Conservation (phyloP, 2,888 invertebrate genomes). For the Bursaphelenchus okinawaensis region DNA sequence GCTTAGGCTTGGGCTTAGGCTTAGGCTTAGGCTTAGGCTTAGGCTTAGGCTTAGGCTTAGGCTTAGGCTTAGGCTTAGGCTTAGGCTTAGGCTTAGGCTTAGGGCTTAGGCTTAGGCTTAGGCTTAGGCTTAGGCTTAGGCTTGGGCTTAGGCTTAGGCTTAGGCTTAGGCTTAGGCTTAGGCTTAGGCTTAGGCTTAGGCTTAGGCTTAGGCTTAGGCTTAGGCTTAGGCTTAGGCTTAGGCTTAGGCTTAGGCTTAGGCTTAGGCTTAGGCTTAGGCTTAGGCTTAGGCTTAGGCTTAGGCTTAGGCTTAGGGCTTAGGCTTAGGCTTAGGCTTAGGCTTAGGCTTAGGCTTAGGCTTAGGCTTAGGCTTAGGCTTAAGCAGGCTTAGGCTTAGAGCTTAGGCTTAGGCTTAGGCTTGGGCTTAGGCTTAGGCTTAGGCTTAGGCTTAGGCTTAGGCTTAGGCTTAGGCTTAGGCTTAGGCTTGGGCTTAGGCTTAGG, state of each 20-base stretch:
- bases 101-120: slow-evolving; percentile 33
- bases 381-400: slow-evolving; percentile 28
- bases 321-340: slow-evolving; percentile 31
- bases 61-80: slow-evolving; percentile 17
- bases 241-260: slow-evolving; percentile 26
- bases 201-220: slow-evolving; percentile 31
- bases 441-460: slow-evolving; percentile 24
- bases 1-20: slow-evolving; percentile 20
- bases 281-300: slow-evolving; percentile 28
- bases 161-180: slow-evolving; percentile 29
- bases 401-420: slow-evolving; percentile 27
- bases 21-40: slow-evolving; percentile 30
- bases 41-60: slow-evolving; percentile 31
- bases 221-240: slow-evolving; percentile 28
- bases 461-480: slow-evolving; percentile 24
- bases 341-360: slow-evolving; percentile 31
- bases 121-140: slow-evolving; percentile 27
- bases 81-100: slow-evolving; percentile 19
- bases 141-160: slow-evolving; percentile 31
- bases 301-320: slow-evolving; percentile 26
- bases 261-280: slow-evolving; percentile 29
- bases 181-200: slow-evolving; percentile 33
- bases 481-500: slow-evolving; percentile 22
- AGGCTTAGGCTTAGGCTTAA: slow-evolving; percentile 29
- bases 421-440: slow-evolving; percentile 24